Base-by-base conservation (phyloP, 2,888 invertebrate genomes). In the Bimastos eiseni region DNA sequence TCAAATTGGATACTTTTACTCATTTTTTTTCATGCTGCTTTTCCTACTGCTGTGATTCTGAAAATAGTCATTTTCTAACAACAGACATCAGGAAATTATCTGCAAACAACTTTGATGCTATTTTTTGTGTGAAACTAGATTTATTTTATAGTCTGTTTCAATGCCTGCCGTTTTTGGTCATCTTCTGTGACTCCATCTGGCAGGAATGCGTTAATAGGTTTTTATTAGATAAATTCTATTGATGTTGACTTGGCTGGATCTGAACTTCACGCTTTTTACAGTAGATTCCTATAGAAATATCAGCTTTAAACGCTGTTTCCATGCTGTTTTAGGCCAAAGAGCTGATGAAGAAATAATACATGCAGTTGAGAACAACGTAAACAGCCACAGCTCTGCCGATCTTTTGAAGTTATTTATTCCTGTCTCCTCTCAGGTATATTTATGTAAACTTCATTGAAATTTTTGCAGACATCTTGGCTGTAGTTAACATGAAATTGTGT, bases 261-360 rank as follows among this genome's bases (percentile, higher is more conserved):
- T 30, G 30, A 70, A n/a, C 13, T 70, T 70, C 30, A n/a, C 8
- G 70, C 11, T n/a, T 70, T 70, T 70, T 70, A 6, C 30, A n/a
- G n/a, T 30, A n/a, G n/a, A n/a, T 70, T 70, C n/a, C 30, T 11
- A 70, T n/a, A n/a, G 70, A 70, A 70, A 70, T 70, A n/a, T 70
- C 5, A 70, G 70, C 70, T 70, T n/a, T 6, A 70, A n/a, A 70
- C 70, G 21, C 19, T 70, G 30, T 70, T 70, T n/a, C n/a, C 70
- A 5, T 70, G 4, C n/a, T n/a, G 30, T 83, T 83, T 37, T 83
- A 90, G 37, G 0, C 38, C 83, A 83, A 41, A 86, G 44, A 90
- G 33, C 55, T 44, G 90, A 34, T 83, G 84, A 34, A 86, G 90
- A 34, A 38, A 83, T 90, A n/a, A 90, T 55, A 33, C 37, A 37